Evolutionary conservation across 2,888 invertebrate species (phyloP).

Genomic region (Balanococcus diminutus): DNA sequence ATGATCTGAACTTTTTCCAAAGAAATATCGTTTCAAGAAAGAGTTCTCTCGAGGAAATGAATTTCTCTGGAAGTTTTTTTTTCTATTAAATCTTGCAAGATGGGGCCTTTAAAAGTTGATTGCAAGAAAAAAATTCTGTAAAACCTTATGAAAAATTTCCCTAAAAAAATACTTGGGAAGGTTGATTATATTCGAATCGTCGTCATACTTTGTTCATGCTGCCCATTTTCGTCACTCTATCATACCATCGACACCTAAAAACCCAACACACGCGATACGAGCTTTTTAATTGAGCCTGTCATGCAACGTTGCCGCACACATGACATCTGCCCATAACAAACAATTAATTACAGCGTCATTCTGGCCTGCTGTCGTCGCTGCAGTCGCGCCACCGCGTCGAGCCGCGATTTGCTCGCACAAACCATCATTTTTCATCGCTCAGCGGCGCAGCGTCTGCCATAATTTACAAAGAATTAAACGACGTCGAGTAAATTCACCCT

Average conservation of each 20-base stretch:
- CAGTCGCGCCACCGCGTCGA: background rate
- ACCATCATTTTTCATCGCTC: constrained; percentile 5
- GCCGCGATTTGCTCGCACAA: background rate
- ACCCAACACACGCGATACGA: background rate
- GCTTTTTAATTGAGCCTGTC: background rate
- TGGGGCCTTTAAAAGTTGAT: too few relatives aligned
- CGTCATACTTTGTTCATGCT: too few relatives aligned
- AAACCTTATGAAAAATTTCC: too few relatives aligned
- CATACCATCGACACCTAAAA: background rate
- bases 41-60: too few relatives aligned
- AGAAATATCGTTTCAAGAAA: too few relatives aligned
- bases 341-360: constrained; percentile 14
- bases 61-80: too few relatives aligned
- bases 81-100: too few relatives aligned
- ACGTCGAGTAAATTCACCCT: background rate
- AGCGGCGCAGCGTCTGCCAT: background rate
- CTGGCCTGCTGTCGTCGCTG: background rate
- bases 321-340: constrained; percentile 19
- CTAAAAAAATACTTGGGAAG: too few relatives aligned
- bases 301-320: constrained; percentile 31
- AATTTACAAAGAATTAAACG: constrained; percentile 31
- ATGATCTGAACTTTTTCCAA: too few relatives aligned
- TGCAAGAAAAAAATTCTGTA: too few relatives aligned
- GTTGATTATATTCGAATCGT: too few relatives aligned
- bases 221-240: background rate